Conservation (phyloP, 2,797 vertebrate species). For the Hoplostethus atlanticus region DNA sequence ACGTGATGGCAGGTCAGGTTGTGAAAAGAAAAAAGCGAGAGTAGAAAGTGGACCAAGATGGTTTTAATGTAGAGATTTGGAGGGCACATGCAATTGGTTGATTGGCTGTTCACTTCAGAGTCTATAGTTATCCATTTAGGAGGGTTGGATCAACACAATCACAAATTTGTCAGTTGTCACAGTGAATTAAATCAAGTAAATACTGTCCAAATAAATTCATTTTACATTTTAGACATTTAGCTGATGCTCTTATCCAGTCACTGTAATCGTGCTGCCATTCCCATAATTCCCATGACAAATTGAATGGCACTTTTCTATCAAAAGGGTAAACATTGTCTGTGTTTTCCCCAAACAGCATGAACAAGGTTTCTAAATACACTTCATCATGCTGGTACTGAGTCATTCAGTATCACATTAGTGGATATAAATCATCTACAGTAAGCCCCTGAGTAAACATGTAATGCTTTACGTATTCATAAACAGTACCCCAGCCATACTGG, state of each 20-base stretch:
- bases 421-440: constrained; percentile 31
- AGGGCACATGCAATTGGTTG: background rate
- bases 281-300: background rate
- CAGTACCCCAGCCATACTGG: constrained; percentile 20
- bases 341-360: constrained; percentile 6
- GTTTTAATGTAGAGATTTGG: background rate
- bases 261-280: background rate
- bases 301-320: background rate
- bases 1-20: constrained; percentile 40
- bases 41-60: background rate
- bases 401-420: constrained; percentile 36
- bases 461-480: constrained; percentile 49
- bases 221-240: background rate
- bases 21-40: background rate
- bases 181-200: background rate
- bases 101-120: background rate
- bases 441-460: constrained; percentile 32
- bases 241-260: background rate
- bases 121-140: background rate
- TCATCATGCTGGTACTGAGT: constrained; percentile 22
- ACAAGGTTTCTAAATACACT: constrained; percentile 36
- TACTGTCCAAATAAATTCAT: background rate
- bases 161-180: background rate
- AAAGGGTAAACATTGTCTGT: background rate
- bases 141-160: background rate